phyloP scores from a whole-genome alignment of 2,797 vertebrate species.

The Triplophysa yarkandensis region DNA sequence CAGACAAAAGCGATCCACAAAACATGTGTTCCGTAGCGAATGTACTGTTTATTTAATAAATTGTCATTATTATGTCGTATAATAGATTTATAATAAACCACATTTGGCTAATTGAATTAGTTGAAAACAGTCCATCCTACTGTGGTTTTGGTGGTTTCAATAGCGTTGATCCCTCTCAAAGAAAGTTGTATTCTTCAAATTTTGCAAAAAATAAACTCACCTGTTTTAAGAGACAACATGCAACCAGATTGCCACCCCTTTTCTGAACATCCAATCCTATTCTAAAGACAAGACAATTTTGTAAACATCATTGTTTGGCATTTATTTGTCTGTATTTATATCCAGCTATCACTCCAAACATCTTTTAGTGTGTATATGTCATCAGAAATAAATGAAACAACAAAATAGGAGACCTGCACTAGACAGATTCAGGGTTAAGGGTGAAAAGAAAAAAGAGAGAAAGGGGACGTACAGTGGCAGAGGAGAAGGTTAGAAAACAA shows the following conservation, averaged over 20 bases:
- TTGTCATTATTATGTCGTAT: too few relatives aligned
- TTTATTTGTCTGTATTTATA: not conserved
- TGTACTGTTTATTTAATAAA: too few relatives aligned
- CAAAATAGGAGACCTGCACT: slow-evolving; percentile 48
- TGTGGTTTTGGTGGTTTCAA: too few relatives aligned
- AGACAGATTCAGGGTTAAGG: not conserved
- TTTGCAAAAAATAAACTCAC: too few relatives aligned
- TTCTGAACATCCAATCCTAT: not conserved
- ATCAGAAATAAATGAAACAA: slow-evolving; percentile 54
- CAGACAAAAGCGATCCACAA: too few relatives aligned
- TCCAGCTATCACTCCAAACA: not conserved
- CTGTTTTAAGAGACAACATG: too few relatives aligned
- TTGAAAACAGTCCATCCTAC: too few relatives aligned
- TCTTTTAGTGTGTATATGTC: not conserved
- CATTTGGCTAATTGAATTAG: too few relatives aligned
- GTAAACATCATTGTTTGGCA: not conserved
- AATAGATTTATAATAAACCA: too few relatives aligned
- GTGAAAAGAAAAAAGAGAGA: slow-evolving; percentile 3
- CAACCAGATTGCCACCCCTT: not conserved
- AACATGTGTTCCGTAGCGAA: too few relatives aligned
- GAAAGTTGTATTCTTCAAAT: too few relatives aligned
- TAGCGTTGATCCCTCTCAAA: too few relatives aligned
- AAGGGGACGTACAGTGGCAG: not conserved
- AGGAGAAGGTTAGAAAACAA: slow-evolving; percentile 6
- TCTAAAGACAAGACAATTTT: not conserved